phyloP scores from a whole-genome alignment of 2,888 invertebrate species.

The Mythimna ferrago region DNA sequence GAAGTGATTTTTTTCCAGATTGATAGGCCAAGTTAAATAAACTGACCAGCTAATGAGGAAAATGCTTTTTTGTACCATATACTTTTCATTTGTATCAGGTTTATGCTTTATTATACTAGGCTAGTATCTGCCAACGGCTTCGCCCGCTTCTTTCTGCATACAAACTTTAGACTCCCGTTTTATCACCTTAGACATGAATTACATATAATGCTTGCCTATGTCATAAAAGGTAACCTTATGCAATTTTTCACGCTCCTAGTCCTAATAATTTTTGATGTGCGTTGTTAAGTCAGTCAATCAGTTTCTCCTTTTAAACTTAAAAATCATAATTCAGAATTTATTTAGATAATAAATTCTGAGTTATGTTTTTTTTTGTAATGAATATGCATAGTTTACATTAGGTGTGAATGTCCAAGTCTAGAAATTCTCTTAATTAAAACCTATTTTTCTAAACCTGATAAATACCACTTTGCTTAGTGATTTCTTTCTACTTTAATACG shows the following conservation, averaged over 20 bases:
- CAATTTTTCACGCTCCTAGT: no score
- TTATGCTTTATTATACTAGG: not conserved
- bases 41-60: constrained; percentile 39
- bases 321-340: no score
- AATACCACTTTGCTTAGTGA: constrained; percentile 14
- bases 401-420: not conserved
- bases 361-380: not conserved
- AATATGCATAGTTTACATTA: not conserved
- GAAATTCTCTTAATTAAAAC: not conserved
- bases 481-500: not conserved
- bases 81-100: not conserved
- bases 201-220: no score
- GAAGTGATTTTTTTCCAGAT: constrained; percentile 61
- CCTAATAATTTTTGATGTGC: no score
- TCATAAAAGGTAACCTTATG: no score
- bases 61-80: constrained; percentile 11
- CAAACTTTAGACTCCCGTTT: no score
- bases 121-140: no score
- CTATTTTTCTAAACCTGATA: not conserved
- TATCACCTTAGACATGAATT: no score
- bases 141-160: no score
- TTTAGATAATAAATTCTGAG: not conserved
- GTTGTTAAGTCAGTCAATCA: no score
- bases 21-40: constrained; percentile 22
- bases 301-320: no score